These are phyloP conservation scores for Rhynchopsitta pachyrhyncha DNA, from an alignment of 2,113 vertebrate genomes.

Conservation along the genomic window DNA sequence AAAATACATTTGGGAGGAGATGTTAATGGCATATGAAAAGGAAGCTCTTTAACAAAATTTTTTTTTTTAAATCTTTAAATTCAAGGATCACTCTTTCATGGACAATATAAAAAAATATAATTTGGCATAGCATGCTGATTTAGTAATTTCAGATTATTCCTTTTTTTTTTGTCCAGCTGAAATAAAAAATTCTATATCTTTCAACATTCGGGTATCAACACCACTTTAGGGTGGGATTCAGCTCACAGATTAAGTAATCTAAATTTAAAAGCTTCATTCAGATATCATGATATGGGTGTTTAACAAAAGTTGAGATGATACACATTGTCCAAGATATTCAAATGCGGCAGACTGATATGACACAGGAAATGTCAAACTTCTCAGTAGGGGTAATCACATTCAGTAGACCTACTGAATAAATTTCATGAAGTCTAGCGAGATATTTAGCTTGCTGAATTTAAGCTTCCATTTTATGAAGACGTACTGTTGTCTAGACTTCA, in stretches of 20 bases:
- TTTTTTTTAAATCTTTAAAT: background rate
- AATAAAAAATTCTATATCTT: background rate
- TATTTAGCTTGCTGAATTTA: background rate
- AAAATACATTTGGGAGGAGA: background rate
- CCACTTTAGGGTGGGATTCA: background rate
- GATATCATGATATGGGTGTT: fast-evolving
- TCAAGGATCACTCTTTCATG: background rate
- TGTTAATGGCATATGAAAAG: background rate
- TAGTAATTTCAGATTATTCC: background rate
- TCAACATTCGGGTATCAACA: background rate
- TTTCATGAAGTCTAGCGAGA: background rate
- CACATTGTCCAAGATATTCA: background rate
- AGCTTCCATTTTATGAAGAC: background rate
- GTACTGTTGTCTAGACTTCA: background rate
- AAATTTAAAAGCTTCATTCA: background rate
- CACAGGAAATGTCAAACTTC: background rate
- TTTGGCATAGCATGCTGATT: background rate
- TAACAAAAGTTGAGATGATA: background rate
- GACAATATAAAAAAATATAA: background rate
- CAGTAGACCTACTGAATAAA: background rate
- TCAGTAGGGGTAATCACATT: background rate
- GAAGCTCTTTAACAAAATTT: background rate
- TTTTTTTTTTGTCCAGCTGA: background rate
- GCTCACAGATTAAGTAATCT: background rate
- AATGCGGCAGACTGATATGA: background rate